These are phyloP conservation scores for Alviniconcha marisindica DNA, from an alignment of 1,140 invertebrate species.

Conservation along the genomic window DNA sequence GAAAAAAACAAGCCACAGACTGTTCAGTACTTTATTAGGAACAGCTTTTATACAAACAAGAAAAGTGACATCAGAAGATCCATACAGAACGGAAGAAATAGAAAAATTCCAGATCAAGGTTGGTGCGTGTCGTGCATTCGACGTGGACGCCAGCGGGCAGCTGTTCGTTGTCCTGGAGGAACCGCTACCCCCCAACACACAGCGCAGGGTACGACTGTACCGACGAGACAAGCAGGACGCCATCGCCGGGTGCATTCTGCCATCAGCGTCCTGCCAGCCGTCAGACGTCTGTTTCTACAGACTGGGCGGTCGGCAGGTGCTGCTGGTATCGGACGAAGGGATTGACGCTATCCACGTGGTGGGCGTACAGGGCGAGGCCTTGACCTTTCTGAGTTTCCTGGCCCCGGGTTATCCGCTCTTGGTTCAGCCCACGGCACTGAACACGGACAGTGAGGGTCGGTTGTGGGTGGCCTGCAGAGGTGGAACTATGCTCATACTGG, in stretches of 20 bases:
- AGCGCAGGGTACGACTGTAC: background rate
- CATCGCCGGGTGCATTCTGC: background rate
- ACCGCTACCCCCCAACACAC: background rate
- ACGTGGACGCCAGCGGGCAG: background rate
- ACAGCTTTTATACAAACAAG: background rate
- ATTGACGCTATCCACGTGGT: background rate
- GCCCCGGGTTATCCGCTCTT: slow-evolving; percentile 5
- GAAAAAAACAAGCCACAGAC: background rate
- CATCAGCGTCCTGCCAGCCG: background rate
- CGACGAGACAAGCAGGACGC: background rate
- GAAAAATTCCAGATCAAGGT: background rate
- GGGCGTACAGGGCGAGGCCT: background rate
- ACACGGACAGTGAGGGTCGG: too few relatives aligned
- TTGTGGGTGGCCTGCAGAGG: too few relatives aligned
- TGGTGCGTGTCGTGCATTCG: background rate
- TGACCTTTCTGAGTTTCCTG: background rate
- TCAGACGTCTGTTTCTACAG: background rate
- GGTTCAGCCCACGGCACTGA: too few relatives aligned
- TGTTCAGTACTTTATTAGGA: background rate
- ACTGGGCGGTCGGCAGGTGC: background rate
- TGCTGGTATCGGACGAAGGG: background rate
- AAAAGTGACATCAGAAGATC: background rate
- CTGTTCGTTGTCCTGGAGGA: slow-evolving; percentile 4
- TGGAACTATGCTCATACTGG: too few relatives aligned
- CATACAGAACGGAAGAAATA: background rate